Evolutionary conservation across 2,797 vertebrate species (phyloP).

Genomic region (Hydrolagus colliei): DNA sequence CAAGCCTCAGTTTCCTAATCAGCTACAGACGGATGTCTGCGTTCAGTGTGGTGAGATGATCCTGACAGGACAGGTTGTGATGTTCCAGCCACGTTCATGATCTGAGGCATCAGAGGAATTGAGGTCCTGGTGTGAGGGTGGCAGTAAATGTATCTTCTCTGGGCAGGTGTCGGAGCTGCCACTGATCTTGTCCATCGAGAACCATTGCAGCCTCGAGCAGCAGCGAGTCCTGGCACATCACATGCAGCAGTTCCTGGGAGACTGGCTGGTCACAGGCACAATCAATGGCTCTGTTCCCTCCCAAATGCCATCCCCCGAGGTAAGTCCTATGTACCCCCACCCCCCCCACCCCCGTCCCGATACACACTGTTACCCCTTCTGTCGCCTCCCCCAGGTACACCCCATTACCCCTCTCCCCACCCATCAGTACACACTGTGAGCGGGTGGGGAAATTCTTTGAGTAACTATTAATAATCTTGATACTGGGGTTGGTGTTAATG

Average conservation of each 20-base stretch:
- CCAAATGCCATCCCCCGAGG: slow-evolving; percentile 80
- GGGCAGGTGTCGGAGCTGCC: slow-evolving; percentile 77
- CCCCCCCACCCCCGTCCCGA: not conserved
- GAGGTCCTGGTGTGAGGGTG: too few species aligned
- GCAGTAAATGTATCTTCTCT: not conserved
- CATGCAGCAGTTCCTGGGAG: slow-evolving; percentile 71
- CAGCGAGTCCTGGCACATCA: slow-evolving; percentile 73
- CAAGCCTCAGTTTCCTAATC: not conserved
- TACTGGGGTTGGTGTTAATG: too few species aligned
- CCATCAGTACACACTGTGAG: not conserved
- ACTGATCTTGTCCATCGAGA: slow-evolving; percentile 86
- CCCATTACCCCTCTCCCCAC: slow-evolving; percentile 23
- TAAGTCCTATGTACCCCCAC: slow-evolving; percentile 38
- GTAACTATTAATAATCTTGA: too few species aligned
- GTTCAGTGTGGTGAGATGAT: not conserved
- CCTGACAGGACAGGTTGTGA: not conserved
- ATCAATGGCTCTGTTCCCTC: slow-evolving; percentile 55
- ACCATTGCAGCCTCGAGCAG: slow-evolving; percentile 84
- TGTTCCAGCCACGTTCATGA: not conserved
- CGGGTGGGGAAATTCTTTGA: too few species aligned
- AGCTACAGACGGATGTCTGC: not conserved
- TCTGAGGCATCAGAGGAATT: too few species aligned
- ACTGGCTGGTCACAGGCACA: slow-evolving; percentile 63
- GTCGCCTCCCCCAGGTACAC: not conserved
- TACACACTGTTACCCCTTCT: not conserved